Base-by-base conservation (phyloP, 1,140 invertebrate species). In the Psix sp. region DNA sequence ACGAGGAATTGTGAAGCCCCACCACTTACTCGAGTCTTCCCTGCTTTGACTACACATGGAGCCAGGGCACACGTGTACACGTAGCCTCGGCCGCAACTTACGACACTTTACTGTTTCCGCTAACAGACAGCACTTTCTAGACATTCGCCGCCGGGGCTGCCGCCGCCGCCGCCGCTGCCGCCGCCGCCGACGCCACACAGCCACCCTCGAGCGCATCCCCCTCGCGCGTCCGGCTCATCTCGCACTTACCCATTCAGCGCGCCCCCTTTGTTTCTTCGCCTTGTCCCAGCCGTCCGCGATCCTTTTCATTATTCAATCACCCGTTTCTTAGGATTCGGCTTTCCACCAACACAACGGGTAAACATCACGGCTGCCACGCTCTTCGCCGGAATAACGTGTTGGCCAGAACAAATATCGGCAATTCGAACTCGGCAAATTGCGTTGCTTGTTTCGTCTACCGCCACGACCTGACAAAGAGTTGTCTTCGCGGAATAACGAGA, bases 1-100 rank as follows among this genome's bases (percentile, higher is more conserved):
- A 79, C 76, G 73, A 62, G 72, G 51, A 62, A 42, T 38, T 46
- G n/a, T n/a, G 40, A 62, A 65, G 67, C 76, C 63, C 68, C 76
- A 52, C 65, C 65, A 51, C 62, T 31, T 40, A 49, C 51, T n/a
- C n/a, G n/a, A n/a, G 38, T 49, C 43, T 65, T 60, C 54, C 60
- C 56, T 67, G 24, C 46, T 68, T 60, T 46, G 68, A 76, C 79
- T 75, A 77, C 79, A 77, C 54, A 66, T 51, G 59, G 77, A 79
- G 77, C 77, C 70, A 76, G 31, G 57, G 67, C 79, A 80, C 80
- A 79, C 39, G 59, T 59, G 52, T 49, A 59, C 60, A 33, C 33
- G 46, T 46, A 45, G 39, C 43, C 65, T 26, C 54, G 39, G 33
- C 29, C 65, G 42, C 54, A 59, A 52, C 65, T 68, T 57, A 45